These are phyloP conservation scores for rat (Rattus norvegicus) DNA, from an alignment of 2,113 vertebrate genomes.

Conservation along the genomic window GRCr8 NC_086031.1:37232501-37233000, in stretches of 20 bases:
- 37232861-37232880: conserved; percentile 36
- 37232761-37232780: not conserved
- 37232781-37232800: conserved; percentile 42
- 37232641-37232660: conserved; percentile 20
- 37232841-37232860: conserved; percentile 40
- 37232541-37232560: not conserved
- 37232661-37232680: not conserved
- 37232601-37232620: conserved; percentile 22
- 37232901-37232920: not conserved
- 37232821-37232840: conserved; percentile 14
- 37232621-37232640: not conserved
- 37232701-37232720: conserved; percentile 48
- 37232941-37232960: conserved; percentile 21
- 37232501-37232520: not conserved
- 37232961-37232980: conserved; percentile 24
- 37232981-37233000: conserved; percentile 23
- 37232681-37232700: conserved; percentile 15
- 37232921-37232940: conserved; percentile 4
- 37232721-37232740: conserved; percentile 26
- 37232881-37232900: conserved; percentile 16
- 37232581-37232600: conserved; percentile 8
- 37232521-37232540: not conserved
- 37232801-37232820: conserved; percentile 46
- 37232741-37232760: conserved; percentile 37
- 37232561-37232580: not conserved